Conservation (phyloP, 2,113 vertebrate species). For the Hippocampus comes region DNA sequence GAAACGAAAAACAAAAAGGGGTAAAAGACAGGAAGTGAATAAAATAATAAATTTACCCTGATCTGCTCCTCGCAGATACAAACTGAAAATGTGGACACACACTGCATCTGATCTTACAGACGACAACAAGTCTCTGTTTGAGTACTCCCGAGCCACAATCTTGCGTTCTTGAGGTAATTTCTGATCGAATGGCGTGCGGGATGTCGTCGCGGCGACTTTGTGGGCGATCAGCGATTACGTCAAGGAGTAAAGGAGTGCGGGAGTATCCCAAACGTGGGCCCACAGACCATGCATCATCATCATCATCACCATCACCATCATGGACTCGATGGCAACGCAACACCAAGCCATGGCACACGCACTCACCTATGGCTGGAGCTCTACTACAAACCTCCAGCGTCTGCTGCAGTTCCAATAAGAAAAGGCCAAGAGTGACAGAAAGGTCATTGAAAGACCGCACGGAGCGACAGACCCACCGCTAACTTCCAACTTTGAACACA, state of each 20-base stretch:
- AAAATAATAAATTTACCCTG: background rate
- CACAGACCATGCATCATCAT: slow-evolving; percentile 60
- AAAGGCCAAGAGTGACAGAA: slow-evolving; percentile 72
- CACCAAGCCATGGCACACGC: slow-evolving; percentile 55
- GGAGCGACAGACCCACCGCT: slow-evolving; percentile 25
- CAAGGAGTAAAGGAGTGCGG: slow-evolving; percentile 55
- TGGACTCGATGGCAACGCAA: slow-evolving; percentile 56
- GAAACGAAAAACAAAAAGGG: slow-evolving; percentile 17
- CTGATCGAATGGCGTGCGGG: slow-evolving; percentile 32
- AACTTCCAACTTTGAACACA: background rate
- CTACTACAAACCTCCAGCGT: slow-evolving; percentile 78
- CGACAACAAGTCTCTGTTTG: slow-evolving; percentile 53
- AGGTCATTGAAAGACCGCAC: slow-evolving; percentile 62
- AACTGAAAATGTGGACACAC: slow-evolving; percentile 58
- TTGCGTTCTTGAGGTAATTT: slow-evolving; percentile 60
- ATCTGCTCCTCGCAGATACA: slow-evolving; percentile 37
- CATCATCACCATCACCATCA: slow-evolving; percentile 19
- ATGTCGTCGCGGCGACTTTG: slow-evolving; percentile 1
- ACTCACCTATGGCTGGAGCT: slow-evolving; percentile 75
- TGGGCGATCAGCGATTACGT: slow-evolving; percentile 55
- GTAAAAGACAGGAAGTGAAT: slow-evolving; percentile 5
- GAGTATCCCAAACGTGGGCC: slow-evolving; percentile 57
- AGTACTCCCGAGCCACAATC: slow-evolving; percentile 54
- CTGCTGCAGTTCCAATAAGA: slow-evolving; percentile 75
- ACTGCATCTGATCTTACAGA: slow-evolving; percentile 49